These are phyloP conservation scores for Diarsia brunnea DNA, from an alignment of 2,888 invertebrate genomes.

Conservation along the genomic window DNA sequence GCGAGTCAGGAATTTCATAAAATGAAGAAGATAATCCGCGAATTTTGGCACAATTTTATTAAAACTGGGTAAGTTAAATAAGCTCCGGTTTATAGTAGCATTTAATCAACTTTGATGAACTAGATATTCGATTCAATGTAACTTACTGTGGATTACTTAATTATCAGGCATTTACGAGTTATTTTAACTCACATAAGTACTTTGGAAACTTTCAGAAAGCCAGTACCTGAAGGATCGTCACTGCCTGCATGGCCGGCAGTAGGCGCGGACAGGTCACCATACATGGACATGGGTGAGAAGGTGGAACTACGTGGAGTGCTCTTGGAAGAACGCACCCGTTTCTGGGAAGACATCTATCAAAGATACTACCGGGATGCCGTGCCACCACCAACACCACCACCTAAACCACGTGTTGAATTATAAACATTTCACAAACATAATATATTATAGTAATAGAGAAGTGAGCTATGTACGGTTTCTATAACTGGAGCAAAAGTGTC, in stretches of 20 bases:
- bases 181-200: not conserved
- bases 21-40: constrained; percentile 64
- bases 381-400: constrained; percentile 32
- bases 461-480: no score
- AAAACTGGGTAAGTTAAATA: constrained; percentile 70
- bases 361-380: constrained; percentile 59
- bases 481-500: no score
- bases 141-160: no score
- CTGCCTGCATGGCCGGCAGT: constrained; percentile 69
- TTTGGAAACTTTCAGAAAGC: constrained; percentile 65
- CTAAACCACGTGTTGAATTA: not conserved
- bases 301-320: constrained; percentile 62
- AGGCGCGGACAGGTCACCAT: constrained; percentile 58
- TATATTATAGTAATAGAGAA: no score
- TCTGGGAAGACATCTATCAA: constrained; percentile 70
- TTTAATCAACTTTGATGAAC: not conserved
- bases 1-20: constrained; percentile 61
- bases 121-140: no score
- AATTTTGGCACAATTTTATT: constrained; percentile 75
- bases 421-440: not conserved
- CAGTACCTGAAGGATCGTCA: constrained; percentile 67
- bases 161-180: no score
- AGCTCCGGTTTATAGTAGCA: no score
- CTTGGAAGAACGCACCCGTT: constrained; percentile 59
- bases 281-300: constrained; percentile 67